Evolutionary conservation across 2,888 invertebrate species (phyloP).

Genomic region (Onchidella celtica): DNA sequence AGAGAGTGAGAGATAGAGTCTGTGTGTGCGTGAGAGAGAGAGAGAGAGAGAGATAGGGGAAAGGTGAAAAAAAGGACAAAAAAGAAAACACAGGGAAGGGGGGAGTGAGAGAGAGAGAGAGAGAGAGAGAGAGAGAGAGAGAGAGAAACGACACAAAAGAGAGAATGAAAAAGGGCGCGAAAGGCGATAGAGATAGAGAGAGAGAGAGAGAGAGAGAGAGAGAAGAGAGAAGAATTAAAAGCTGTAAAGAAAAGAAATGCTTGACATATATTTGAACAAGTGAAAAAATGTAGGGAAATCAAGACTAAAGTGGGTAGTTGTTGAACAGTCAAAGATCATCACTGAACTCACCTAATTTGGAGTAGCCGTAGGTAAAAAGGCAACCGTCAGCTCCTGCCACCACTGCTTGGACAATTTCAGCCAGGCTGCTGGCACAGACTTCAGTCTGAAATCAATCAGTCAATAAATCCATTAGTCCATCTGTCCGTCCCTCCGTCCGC

Average conservation of each 20-base stretch:
- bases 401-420: slow-evolving; percentile 92
- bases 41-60: slow-evolving; percentile 7
- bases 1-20: slow-evolving; percentile 13
- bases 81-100: background rate
- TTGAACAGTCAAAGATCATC: no score
- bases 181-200: background rate
- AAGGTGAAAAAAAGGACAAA: background rate
- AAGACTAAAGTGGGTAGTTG: no score
- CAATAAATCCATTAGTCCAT: slow-evolving; percentile 96
- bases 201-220: background rate
- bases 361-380: slow-evolving; percentile 81
- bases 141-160: background rate
- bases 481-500: background rate
- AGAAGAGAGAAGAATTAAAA: background rate
- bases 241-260: no score
- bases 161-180: background rate
- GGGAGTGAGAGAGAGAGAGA: background rate
- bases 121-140: background rate
- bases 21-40: background rate
- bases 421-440: slow-evolving; percentile 43
- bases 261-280: no score
- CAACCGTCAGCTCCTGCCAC: slow-evolving; percentile 95
- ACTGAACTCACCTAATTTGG: slow-evolving; percentile 79
- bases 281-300: no score
- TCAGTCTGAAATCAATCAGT: slow-evolving; percentile 92